phyloP scores from a whole-genome alignment of 2,797 vertebrate genomes.

The Prionace glauca region DNA sequence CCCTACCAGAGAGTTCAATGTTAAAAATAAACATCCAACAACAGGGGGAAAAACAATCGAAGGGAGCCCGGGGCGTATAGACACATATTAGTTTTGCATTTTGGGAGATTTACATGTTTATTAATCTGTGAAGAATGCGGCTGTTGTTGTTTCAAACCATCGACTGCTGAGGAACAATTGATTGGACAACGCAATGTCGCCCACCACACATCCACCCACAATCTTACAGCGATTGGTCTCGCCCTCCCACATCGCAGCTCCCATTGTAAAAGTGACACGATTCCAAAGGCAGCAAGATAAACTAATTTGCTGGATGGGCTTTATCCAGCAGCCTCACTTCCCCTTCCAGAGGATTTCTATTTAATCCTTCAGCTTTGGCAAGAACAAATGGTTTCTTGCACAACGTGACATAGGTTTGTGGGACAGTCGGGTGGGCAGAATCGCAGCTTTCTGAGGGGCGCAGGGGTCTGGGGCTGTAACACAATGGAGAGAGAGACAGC shows the following conservation, averaged over 20 bases:
- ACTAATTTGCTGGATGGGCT: background rate
- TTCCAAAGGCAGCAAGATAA: background rate
- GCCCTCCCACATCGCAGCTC: background rate
- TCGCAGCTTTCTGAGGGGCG: background rate
- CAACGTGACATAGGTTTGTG: background rate
- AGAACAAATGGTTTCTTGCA: background rate
- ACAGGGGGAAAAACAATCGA: too few relatives aligned
- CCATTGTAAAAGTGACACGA: background rate
- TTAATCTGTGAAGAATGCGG: background rate
- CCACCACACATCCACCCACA: background rate
- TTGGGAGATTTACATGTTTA: background rate
- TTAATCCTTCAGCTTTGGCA: background rate
- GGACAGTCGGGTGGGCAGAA: background rate
- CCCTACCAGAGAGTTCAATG: background rate
- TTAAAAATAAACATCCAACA: background rate
- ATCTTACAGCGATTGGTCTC: background rate
- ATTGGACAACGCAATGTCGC: background rate
- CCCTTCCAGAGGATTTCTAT: background rate
- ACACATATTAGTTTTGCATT: constrained; percentile 1
- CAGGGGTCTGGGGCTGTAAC: background rate
- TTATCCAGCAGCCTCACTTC: background rate
- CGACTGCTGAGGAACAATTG: background rate
- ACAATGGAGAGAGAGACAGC: background rate
- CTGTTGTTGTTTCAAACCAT: background rate
- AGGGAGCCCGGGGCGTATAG: background rate